Percentiles rank a stretch among this genome's conserved stretches.
Evolutionary conservation across 2,113 vertebrate genomes (phyloP).

Genomic region (Perca flavescens): DNA sequence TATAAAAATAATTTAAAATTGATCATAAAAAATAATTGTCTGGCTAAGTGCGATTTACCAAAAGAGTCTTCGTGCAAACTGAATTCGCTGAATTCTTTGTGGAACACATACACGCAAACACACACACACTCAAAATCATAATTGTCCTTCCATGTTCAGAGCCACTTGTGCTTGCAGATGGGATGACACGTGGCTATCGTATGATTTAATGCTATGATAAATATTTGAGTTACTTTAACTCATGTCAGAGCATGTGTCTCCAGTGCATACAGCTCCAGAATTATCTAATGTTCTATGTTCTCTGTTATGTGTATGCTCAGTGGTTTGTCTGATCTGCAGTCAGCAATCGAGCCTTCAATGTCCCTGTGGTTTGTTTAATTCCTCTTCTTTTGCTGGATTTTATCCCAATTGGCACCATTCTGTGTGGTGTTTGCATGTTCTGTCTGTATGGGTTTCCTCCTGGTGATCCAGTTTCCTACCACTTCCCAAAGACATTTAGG

Average conservation of each 20-base stretch:
- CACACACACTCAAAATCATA: too few relatives aligned
- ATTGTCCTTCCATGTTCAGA: background rate
- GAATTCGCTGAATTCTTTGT: too few relatives aligned
- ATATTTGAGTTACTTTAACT: background rate
- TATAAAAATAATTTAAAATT: too few relatives aligned
- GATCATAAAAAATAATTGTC: too few relatives aligned
- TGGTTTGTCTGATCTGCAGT: background rate
- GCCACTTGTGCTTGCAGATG: too few relatives aligned
- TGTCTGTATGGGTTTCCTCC: background rate
- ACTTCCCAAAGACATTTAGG: conserved; percentile 15
- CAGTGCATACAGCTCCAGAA: background rate
- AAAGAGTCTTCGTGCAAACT: too few relatives aligned
- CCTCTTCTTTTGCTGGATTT: background rate
- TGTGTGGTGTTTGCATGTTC: background rate
- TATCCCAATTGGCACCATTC: background rate
- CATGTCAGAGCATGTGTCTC: background rate
- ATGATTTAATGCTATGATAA: background rate
- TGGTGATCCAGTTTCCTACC: conserved; percentile 12
- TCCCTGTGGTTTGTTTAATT: background rate
- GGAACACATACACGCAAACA: too few relatives aligned
- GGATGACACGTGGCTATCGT: background rate
- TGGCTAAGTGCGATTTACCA: too few relatives aligned
- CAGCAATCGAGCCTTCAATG: background rate
- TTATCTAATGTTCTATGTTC: background rate
- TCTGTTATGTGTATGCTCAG: background rate